A percentile compares a stretch with the other conserved stretches of the same genome.
Conservation (phyloP, 2,888 invertebrate species). For the Callyntrura guangdongensis region DNA sequence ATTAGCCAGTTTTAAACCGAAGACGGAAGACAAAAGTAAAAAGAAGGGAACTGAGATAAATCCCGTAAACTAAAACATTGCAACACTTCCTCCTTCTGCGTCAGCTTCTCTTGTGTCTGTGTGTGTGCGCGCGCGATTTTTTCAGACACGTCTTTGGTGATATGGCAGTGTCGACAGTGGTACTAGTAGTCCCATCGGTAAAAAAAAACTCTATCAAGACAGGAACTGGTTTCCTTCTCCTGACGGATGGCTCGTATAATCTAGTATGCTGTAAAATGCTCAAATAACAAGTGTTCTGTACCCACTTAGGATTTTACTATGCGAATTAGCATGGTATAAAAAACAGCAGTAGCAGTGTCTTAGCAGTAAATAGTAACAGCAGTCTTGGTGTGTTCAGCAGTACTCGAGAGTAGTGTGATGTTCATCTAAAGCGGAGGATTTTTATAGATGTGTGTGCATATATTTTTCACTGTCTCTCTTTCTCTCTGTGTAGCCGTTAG, state of each 20-base stretch:
- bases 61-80: conserved; percentile 73
- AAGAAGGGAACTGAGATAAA: conserved; percentile 76
- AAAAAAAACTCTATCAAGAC: conserved; percentile 40
- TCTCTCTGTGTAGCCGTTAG: not conserved
- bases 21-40: conserved; percentile 76
- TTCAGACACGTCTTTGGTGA: conserved; percentile 56
- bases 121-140: not conserved
- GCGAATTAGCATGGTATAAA: conserved; percentile 63
- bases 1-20: conserved; percentile 71
- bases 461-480: conserved; percentile 8
- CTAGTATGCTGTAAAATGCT: conserved; percentile 43
- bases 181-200: conserved; percentile 25
- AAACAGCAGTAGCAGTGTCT: conserved; percentile 18
- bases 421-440: conserved; percentile 19
- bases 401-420: not conserved
- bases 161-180: conserved; percentile 54
- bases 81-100: conserved; percentile 71
- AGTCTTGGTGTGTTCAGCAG: conserved; percentile 2
- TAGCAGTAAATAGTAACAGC: not conserved
- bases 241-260: conserved; percentile 63
- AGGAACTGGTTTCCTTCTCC: conserved; percentile 76
- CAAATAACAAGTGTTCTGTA: conserved; percentile 69
- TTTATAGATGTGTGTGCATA: not conserved
- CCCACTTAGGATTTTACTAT: conserved; percentile 55
- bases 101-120: not conserved